These are phyloP conservation scores for Strigamia maritima DNA, from an alignment of 2,888 invertebrate species.

Conservation along the genomic window DNA sequence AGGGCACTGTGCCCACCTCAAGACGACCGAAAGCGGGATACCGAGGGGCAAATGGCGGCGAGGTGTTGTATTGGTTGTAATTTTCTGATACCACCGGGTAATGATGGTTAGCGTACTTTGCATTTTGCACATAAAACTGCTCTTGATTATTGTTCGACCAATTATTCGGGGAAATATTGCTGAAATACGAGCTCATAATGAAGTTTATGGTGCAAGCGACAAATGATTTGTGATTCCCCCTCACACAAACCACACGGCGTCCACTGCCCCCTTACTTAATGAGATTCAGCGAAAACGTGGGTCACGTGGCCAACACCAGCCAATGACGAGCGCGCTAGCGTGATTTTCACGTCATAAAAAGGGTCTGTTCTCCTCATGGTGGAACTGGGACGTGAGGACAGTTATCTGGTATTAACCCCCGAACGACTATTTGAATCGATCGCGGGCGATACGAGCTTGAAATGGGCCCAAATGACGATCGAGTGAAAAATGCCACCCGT, in stretches of 20 bases:
- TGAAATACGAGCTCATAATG: constrained; percentile 43
- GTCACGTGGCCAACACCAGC: constrained; percentile 36
- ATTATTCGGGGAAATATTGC: constrained; percentile 41
- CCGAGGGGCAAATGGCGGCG: constrained; percentile 35
- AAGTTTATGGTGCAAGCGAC: constrained; percentile 41
- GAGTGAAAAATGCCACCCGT: constrained; percentile 3
- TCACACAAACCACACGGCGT: constrained; percentile 24
- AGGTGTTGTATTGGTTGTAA: constrained; percentile 35
- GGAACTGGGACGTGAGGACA: constrained; percentile 4
- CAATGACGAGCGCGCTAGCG: constrained; percentile 33
- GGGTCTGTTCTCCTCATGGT: background rate
- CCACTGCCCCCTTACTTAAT: constrained; percentile 39
- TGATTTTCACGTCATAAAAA: constrained; percentile 38
- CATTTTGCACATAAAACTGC: constrained; percentile 40
- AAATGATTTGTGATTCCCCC: constrained; percentile 42
- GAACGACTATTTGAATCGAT: constrained; percentile 34
- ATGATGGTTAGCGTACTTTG: constrained; percentile 38
- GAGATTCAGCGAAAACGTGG: constrained; percentile 40
- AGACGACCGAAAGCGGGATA: constrained; percentile 33
- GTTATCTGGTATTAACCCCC: constrained; percentile 27
- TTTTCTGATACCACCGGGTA: constrained; percentile 28
- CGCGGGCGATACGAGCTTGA: constrained; percentile 21
- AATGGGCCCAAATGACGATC: constrained; percentile 18
- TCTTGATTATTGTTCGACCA: constrained; percentile 40
- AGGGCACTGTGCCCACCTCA: constrained; percentile 34